These are phyloP conservation scores for Anniella stebbinsi DNA, from an alignment of 2,797 vertebrate species.

Conservation along the genomic window DNA sequence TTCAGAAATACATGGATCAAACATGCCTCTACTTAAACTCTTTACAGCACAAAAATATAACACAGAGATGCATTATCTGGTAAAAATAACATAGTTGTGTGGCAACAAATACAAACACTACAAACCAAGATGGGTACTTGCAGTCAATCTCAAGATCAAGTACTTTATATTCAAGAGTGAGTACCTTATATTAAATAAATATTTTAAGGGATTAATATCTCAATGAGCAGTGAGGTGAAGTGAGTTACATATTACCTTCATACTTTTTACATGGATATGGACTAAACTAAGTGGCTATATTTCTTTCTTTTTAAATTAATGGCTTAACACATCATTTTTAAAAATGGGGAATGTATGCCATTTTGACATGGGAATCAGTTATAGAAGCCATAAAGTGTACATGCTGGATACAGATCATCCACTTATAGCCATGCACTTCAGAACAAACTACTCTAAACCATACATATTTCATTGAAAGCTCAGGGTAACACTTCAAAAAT, in stretches of 20 bases:
- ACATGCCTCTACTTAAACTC: background rate
- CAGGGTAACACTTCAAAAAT: constrained; percentile 86
- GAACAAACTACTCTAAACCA: constrained; percentile 66
- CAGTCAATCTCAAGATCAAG: constrained; percentile 21
- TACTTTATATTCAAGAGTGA: constrained; percentile 21
- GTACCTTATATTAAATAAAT: constrained; percentile 21
- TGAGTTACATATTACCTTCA: background rate
- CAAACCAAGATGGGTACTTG: constrained; percentile 12
- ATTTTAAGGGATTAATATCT: constrained; percentile 9
- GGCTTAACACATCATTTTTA: constrained; percentile 33
- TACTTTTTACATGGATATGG: constrained; percentile 1
- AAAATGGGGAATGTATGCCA: constrained; percentile 44
- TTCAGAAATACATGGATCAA: background rate
- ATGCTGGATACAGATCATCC: constrained; percentile 67
- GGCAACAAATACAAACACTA: constrained; percentile 24
- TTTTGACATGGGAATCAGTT: constrained; percentile 34
- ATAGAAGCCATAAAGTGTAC: constrained; percentile 40
- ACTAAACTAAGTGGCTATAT: constrained; percentile 18
- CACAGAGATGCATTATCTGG: background rate
- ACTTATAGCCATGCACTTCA: constrained; percentile 70
- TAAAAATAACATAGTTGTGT: constrained; percentile 18
- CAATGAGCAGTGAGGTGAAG: background rate
- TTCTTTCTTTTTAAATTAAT: constrained; percentile 30
- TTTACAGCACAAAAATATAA: background rate
- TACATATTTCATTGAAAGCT: constrained; percentile 76